Conservation (phyloP, 2,797 vertebrate genomes). For the Oreonectes daqikongensis region DNA sequence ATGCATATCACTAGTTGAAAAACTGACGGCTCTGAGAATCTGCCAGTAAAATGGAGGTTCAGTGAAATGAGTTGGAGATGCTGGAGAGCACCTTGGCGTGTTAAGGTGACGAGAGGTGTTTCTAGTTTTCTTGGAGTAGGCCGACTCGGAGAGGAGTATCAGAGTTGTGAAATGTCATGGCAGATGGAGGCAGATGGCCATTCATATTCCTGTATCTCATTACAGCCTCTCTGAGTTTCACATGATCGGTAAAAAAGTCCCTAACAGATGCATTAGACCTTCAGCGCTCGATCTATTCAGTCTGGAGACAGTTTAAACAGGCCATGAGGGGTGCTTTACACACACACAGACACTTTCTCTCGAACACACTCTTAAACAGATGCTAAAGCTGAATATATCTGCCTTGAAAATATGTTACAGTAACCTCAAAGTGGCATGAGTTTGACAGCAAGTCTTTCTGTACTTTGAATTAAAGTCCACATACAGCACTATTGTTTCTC, state of each 20-base stretch:
- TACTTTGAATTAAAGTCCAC: conserved; percentile 11
- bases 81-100: conserved; percentile 22
- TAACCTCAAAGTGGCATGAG: conserved; percentile 1
- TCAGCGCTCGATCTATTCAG: conserved; percentile 30
- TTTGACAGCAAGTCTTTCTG: conserved; percentile 11
- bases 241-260: conserved; percentile 57
- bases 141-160: conserved; percentile 44
- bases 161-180: conserved; percentile 44
- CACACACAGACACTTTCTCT: not conserved
- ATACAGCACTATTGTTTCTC: not conserved
- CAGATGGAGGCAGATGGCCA: conserved; percentile 61
- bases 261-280: conserved; percentile 58
- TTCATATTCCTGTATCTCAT: conserved; percentile 63
- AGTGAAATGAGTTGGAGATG: conserved; percentile 18
- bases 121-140: conserved; percentile 35
- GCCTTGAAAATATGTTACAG: conserved; percentile 22
- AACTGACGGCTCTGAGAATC: conserved; percentile 12
- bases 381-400: conserved; percentile 20
- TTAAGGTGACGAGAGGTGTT: conserved; percentile 29
- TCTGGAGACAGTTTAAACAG: conserved; percentile 38
- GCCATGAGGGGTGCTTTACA: conserved; percentile 45
- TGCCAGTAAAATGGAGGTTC: conserved; percentile 26
- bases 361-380: not conserved
- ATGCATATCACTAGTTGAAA: conserved; percentile 27
- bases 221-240: conserved; percentile 57